Evolutionary conservation across 2,113 vertebrate species (phyloP), one percentile per base, ranked within the genome.

Genomic region (Fulmarus glacialis): DNA sequence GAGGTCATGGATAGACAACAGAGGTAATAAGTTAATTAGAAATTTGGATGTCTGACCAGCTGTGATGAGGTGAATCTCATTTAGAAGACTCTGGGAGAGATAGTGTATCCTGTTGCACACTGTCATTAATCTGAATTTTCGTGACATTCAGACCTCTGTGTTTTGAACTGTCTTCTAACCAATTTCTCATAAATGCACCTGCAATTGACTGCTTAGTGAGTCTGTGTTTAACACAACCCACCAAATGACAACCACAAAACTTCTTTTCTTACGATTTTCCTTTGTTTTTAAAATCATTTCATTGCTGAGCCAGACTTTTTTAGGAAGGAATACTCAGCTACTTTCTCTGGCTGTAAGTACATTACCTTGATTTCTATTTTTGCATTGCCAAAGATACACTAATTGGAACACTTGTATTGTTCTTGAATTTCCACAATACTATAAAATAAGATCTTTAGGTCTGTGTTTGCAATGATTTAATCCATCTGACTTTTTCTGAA

Each of bases 1-100:
- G 98, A 99, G 78, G 97, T 99, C 78, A 95, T 97, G 89, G 99
- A 99, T 9, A 98, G 99, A 82, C 98, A 98, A 52, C 98, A 92
- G 93, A 99, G 99, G 99, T 99, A 98, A 98, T n/a, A 48, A 88
- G 30, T 81, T 78, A 40, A 48, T 78, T 1, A 15, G 63, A 58
- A 67, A 77, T 83, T 92, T 45, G 27, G 16, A 29, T 86, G 26
- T 75, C 24, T 74, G 56, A 87, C 24, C 15, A 79, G 36, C 77
- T 74, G 29, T 1, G 7, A 12, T 80, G 79, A 60, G 32, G 36
- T 89, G 42, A 87, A 30, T 72, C 90, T 94, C 1, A 45, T 89
- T 93, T 67, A 87, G 52, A 64, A 73, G 43, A 26, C 23, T 81
- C 9, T 20, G 24, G 36, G 36, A 67, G 21, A 72, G 17, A 15